Base-by-base conservation (phyloP, 2,888 invertebrate genomes). In the Patella depressa region DNA sequence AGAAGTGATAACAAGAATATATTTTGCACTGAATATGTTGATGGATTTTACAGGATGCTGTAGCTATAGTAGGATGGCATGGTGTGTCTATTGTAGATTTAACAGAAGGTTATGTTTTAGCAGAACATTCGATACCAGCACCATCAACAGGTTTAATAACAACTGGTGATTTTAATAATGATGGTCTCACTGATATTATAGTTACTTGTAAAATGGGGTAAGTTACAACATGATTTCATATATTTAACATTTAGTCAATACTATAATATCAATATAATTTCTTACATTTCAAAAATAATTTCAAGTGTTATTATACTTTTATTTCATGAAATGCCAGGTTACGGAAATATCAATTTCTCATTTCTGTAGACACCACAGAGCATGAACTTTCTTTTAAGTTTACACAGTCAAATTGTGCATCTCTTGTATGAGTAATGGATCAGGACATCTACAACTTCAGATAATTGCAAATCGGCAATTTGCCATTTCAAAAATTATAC, bases 121-220 rank as follows among this genome's bases (percentile, higher is more conserved):
- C 88, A 7, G 86, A 88, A 71, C 90, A 90, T 78, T 84, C 88
- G 14, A 81, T 89, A 54, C 90, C 90, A 9, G 89, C 89, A 70
- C 88, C 87, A 12, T 87, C 90, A 7, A 86, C 87, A n/a, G 86
- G 84, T 45, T 83, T 85, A 0, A 86, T 90, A 19, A 87, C 88
- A 53, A 80, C 87, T 45, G 89, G 88, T 2, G 90, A 90, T 81
- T 90, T 90, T 80, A 87, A 89, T 80, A 88, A 89, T 72, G 89
- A 90, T 83, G 90, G 90, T 7, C 81, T 86, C 75, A 88, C 86
- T 78, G 90, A 90, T 79, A 78, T 90, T 54, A 86, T 90, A 55
- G 82, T 90, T 34, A 87, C 87, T 3, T 90, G 90, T 81, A 88
- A 88, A 78, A 82, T 85, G 76, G 89, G 89, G 90, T 90, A 80